A percentile compares a stretch with the other conserved stretches of the same genome.
Evolutionary conservation across 2,113 vertebrate species (phyloP).

Genomic region (Agapornis roseicollis): DNA sequence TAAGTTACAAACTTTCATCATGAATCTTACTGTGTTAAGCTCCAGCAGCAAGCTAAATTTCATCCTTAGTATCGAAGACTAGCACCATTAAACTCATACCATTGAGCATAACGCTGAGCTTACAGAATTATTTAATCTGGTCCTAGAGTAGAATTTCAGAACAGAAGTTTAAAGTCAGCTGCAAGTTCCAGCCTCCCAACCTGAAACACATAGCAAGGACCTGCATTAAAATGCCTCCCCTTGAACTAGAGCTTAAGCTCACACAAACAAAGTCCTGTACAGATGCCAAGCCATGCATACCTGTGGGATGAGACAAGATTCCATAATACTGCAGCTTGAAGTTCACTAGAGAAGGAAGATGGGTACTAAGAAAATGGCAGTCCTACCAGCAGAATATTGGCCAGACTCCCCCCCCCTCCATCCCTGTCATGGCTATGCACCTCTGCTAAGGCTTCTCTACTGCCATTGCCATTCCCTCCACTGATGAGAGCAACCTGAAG

Average conservation of each 20-base stretch:
- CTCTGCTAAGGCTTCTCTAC: background rate
- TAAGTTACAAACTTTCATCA: background rate
- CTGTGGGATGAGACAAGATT: background rate
- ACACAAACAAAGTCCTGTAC: background rate
- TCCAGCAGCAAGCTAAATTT: background rate
- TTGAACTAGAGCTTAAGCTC: background rate
- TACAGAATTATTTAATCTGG: background rate
- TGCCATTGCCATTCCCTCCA: accelerated
- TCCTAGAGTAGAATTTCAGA: background rate
- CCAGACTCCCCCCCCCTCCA: background rate
- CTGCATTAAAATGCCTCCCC: background rate
- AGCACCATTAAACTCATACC: background rate
- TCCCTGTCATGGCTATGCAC: background rate
- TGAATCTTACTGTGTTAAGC: background rate
- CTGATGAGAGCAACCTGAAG: background rate
- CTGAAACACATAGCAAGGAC: background rate
- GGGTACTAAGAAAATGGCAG: background rate
- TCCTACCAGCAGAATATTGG: background rate
- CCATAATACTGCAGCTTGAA: background rate
- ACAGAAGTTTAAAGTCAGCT: background rate
- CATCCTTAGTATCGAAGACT: background rate
- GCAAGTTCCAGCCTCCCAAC: background rate
- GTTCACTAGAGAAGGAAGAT: background rate
- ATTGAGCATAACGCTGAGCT: background rate
- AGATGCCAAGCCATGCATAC: background rate